Evolutionary conservation across 2,888 invertebrate genomes (phyloP), one percentile per base, ranked within the genome.

Genomic region (Lithophane leautieri): DNA sequence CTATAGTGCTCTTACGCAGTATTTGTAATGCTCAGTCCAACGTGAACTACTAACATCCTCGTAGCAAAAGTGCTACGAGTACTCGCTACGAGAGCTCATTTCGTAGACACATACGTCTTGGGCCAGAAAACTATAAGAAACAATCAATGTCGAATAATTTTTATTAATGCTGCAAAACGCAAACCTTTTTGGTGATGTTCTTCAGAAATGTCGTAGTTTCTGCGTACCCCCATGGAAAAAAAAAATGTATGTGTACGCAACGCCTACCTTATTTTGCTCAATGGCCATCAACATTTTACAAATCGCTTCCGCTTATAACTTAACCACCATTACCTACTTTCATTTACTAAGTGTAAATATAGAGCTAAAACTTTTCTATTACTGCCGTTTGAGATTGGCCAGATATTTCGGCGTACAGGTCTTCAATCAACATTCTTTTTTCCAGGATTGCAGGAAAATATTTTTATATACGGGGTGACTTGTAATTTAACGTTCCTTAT

Each of bases 261-360:
- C 6, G 34, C 16, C 4, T 6, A 47, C 47, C 16, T 47, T 47
- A 47, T 47, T 47, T 47, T 16, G 6, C 12, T 6, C 6, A 34
- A 34, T 34, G 47, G 16, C 16, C 52, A 54, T 25, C 8, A 28
- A 28, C 4, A 14, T 40, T n/a, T 40, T 16, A n/a, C 2, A 62
- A n/a, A 63, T 42, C 54, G 58, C 19, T 58, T 16, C 28, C 61
- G 56, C 76, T 75, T 72, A 1, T 47, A 16, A 22, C 69, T 70
- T 56, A 34, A 14, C 79, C 85, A 82, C 19, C 72, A 61, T 56
- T 79, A 84, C 86, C 86, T 88, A 91, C 89, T 93, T 93, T 93
- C 92, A 93, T 94, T 94, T 93, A 91, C 90, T 90, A 90, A 94
- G 78, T 86, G 93, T 92, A 93, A 94, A 94, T 92, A 93, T 91